Conservation (phyloP, 1,140 invertebrate genomes). For the Andricus grossulariae region DNA sequence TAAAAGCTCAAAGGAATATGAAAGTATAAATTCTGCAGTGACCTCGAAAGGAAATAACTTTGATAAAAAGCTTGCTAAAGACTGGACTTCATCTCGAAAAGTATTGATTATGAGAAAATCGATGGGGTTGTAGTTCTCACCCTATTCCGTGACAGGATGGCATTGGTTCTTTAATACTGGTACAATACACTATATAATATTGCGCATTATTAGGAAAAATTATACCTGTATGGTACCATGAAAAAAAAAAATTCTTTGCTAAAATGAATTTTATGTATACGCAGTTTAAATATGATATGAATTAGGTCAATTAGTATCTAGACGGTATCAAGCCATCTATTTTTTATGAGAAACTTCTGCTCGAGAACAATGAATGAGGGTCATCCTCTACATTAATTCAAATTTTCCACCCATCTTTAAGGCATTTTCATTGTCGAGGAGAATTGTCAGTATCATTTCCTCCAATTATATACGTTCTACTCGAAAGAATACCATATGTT, state of each 20-base stretch:
- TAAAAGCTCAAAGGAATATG: no score
- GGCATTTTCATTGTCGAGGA: background rate
- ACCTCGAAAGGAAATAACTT: no score
- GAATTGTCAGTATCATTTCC: background rate
- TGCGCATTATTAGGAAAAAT: background rate
- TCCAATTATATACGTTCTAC: no score
- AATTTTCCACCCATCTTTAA: background rate
- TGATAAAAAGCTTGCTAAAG: background rate
- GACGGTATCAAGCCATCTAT: background rate
- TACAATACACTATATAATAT: background rate
- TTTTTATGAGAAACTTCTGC: conserved; percentile 1
- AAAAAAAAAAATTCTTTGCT: no score
- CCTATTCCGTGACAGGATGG: background rate
- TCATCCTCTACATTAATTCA: conserved; percentile 14
- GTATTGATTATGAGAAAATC: background rate
- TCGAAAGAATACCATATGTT: no score
- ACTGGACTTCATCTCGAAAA: background rate
- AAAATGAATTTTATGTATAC: no score
- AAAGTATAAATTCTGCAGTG: no score
- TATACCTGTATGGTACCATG: no score
- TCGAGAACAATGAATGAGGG: background rate
- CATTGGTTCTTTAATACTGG: background rate
- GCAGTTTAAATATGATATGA: no score
- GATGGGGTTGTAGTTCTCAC: background rate
- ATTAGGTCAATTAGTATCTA: background rate